Base-by-base conservation (phyloP, 2,113 vertebrate genomes). In the Pelmatolapia mariae region DNA sequence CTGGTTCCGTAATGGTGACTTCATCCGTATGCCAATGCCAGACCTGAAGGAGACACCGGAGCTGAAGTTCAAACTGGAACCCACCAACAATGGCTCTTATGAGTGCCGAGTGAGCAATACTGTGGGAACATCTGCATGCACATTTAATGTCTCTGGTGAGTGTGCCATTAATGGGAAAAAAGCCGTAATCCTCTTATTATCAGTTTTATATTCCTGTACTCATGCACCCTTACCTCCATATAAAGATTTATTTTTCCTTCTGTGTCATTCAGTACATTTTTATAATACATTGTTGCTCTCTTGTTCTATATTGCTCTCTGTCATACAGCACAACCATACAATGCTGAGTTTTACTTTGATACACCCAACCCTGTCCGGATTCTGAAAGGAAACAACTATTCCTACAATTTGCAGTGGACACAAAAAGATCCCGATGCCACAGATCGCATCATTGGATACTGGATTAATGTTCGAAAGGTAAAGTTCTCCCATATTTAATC, bases 331-430 rank as follows among this genome's bases (percentile, higher is more conserved):
- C 97, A 96, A 92, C 98, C 99, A 53, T 99, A 98, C 93, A 97
- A 96, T 86, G 98, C 98, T n/a, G 99, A 99, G 92, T 99, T 99
- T 96, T 99, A 99, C 97, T 99, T 97, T 78, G 98, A 99, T 94
- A 99, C 98, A 81, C 98, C 97, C 43, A 99, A 98, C 93, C 98
- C 98, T 81, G 98, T 98, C 84, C 94, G 97, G 85, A 97, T 97
- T 91, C 95, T 97, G 93, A 99, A 97, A 94, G 97, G 97, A 91
- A 98, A 97, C 96, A 99, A 98, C 96, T 99, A 98, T 93, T 99
- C 98, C 81, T 99, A 98, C 92, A 85, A 97, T 93, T 96, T 99
- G 90, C 98, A 99, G 96, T 99, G 98, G 98, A 99, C 99, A 0
- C 99, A 99, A 96, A 98, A 92, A 92, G 98, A 99, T n/a, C 98